These are phyloP conservation scores for Camponotus pennsylvanicus DNA, from an alignment of 1,140 invertebrate genomes.

Conservation along the genomic window DNA sequence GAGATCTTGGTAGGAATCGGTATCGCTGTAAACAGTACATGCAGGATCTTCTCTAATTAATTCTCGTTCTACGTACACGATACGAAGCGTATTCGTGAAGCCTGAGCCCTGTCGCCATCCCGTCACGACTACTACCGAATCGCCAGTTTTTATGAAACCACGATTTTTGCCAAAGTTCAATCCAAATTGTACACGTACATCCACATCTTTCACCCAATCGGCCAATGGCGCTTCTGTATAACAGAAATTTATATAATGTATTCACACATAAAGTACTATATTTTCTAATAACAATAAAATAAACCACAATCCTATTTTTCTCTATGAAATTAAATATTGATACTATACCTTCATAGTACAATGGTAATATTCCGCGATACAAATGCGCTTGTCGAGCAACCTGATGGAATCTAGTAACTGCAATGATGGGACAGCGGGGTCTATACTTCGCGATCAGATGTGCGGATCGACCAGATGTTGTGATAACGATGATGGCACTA, in stretches of 20 bases:
- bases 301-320: no score
- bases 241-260: constrained; percentile 35
- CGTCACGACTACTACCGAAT: constrained; percentile 97
- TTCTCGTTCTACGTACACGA: constrained; percentile 92
- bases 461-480: constrained; percentile 97
- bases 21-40: constrained; percentile 67
- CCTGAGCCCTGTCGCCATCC: constrained; percentile 99
- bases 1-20: constrained; percentile 72
- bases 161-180: constrained; percentile 95
- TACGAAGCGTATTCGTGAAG: constrained; percentile 98
- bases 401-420: constrained; percentile 95
- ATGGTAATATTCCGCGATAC: constrained; percentile 97
- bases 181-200: constrained; percentile 95
- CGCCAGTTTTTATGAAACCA: constrained; percentile 95
- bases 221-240: constrained; percentile 88
- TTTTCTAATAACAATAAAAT: no score
- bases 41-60: constrained; percentile 64
- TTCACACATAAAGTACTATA: no score
- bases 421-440: constrained; percentile 98
- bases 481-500: constrained; percentile 97
- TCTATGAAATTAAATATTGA: background rate
- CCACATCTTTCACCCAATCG: constrained; percentile 98
- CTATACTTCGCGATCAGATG: constrained; percentile 97
- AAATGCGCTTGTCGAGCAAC: constrained; percentile 97
- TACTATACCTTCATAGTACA: constrained; percentile 93